Base-by-base conservation (phyloP, 2,888 invertebrate species). In the Netelia fuscicornis region DNA sequence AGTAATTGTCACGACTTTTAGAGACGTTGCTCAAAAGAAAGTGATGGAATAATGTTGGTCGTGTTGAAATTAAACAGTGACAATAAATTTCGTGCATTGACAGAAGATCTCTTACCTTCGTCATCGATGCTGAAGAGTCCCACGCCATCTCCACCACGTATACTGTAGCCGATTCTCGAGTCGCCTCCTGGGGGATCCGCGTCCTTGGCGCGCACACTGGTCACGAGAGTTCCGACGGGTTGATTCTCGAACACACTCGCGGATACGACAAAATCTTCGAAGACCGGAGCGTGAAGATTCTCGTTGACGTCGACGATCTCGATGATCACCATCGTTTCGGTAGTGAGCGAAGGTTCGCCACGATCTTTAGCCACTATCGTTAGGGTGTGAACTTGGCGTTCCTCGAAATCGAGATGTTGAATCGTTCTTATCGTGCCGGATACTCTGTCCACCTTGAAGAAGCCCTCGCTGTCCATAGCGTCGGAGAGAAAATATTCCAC, bases 301-400 rank as follows among this genome's bases (percentile, higher is more conserved):
- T 99, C 99, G 94, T 99, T 98, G 20, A 99, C 98, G 94, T 99
- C 99, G 88, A 97, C 97, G 85, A 98, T 96, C 94, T 98, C 98
- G 76, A 99, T 96, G 74, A 97, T 96, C 52, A 99, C 96, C 83
- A 96, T 96, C 82, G 98, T 97, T 91, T 97, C 97, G 0, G 98
- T 96, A 84, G 96, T 96, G 86, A 98, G 94, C 3, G 97, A 95
- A 0, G 98, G 98, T 79, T 96, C 96, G 0, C 98, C 99, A 48
- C 96, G 96, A 94, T 99, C 99, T 67, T 96, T 96, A 0, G 98
- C 99, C 81, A 96, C 95, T 78, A 98, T 97, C 76, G 97, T 96
- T 87, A 99, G 95, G 89, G 97, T 98, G 94, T 98, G 98, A 86
- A 98, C 96, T 94, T 98, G 98, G 48, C 97, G 96, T 89, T 96